Evolutionary conservation across 2,888 invertebrate genomes (phyloP), one percentile per base, ranked within the genome.

Genomic region (Lithophane leautieri): DNA sequence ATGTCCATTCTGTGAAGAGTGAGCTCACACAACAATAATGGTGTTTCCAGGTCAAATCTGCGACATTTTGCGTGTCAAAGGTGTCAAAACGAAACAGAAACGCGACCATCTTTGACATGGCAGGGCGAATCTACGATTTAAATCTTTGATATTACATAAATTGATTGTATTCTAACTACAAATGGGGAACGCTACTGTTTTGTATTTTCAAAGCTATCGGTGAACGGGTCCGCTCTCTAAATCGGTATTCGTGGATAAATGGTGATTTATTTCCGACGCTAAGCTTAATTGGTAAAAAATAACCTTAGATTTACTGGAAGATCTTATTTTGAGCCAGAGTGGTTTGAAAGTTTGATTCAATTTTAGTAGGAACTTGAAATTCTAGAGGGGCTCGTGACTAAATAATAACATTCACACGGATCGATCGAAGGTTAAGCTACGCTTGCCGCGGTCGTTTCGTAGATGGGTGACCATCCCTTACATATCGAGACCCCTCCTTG

Each of bases 131-230:
- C n/a, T 54, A 54, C 12, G 4, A 54, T 54, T 4, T 1, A 54
- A 54, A 54, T 54, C n/a, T n/a, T 54, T 12, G 77, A 34, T 54
- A 70, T 54, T 66, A 60, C 76, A 81, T 86, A 85, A 86, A 88
- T 86, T 81, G 83, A 89, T 88, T 89, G 82, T 77, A 86, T 88
- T 84, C 82, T 82, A 81, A 87, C 81, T 83, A 83, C 78, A 79
- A 83, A 82, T 62, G 61, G 70, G 58, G 47, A 63, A 60, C 22
- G 73, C 56, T 70, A 73, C 71, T 69, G 61, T 73, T 72, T 77
- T 82, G 77, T 73, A 83, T 78, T 81, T 82, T 78, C 83, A 80
- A 76, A 76, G 77, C 68, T 81, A 78, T 76, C 77, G 79, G 70
- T 63, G 81, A 79, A 81, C 74, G 73, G 79, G 71, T 65, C 73